Conservation (phyloP, 2,888 invertebrate genomes). For the Leptopterna dolabrata region DNA sequence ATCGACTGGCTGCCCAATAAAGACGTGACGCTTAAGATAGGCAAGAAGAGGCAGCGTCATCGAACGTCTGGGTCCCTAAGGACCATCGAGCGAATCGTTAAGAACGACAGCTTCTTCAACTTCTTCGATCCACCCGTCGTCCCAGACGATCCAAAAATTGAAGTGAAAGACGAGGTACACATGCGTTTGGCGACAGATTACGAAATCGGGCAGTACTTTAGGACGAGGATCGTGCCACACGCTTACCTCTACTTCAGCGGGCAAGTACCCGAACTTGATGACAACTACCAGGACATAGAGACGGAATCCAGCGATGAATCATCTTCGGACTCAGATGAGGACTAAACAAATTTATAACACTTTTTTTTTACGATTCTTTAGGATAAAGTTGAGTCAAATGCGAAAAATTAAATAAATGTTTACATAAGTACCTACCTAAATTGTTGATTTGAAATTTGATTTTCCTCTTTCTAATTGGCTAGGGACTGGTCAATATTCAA, state of each 20-base stretch:
- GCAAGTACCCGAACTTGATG: conserved; percentile 43
- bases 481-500: no score
- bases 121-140: conserved; percentile 94
- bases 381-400: not conserved
- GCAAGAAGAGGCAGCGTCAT: conserved; percentile 98
- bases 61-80: conserved; percentile 89
- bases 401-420: not conserved
- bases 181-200: conserved; percentile 92
- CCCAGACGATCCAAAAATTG: conserved; percentile 84
- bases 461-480: not conserved
- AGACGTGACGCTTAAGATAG: conserved; percentile 95
- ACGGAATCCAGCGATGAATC: conserved; percentile 38
- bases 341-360: not conserved
- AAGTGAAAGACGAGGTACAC: conserved; percentile 89
- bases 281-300: conserved; percentile 42
- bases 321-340: conserved; percentile 34
- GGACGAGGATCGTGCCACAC: conserved; percentile 90
- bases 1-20: conserved; percentile 79
- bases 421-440: no score
- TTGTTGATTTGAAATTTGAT: not conserved
- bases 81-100: conserved; percentile 92
- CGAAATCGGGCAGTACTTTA: conserved; percentile 97
- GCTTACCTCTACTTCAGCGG: conserved; percentile 90
- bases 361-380: not conserved
- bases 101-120: conserved; percentile 98